Conservation (phyloP, 2,797 vertebrate genomes). For the Coluber constrictor region DNA sequence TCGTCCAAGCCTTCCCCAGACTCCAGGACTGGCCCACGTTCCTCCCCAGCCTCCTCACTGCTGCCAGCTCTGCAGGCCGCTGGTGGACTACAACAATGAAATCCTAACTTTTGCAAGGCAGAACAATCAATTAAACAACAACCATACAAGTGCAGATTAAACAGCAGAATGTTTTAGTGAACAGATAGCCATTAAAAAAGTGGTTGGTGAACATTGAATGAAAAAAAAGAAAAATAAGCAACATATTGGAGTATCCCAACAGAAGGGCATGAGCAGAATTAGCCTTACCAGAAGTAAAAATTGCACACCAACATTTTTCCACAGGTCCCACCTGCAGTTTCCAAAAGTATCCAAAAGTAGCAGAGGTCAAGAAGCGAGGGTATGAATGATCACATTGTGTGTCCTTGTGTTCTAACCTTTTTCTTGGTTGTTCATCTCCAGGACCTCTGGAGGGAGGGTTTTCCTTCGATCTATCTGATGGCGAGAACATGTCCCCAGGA, state of each 20-base stretch:
- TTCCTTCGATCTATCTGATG: slow-evolving; percentile 88
- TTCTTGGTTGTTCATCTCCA: slow-evolving; percentile 42
- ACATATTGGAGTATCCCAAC: background rate
- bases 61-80: too few relatives aligned
- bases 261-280: background rate
- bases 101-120: background rate
- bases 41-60: too few relatives aligned
- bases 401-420: too few relatives aligned
- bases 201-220: background rate
- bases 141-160: background rate
- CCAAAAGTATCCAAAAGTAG: background rate
- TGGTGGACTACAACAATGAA: background rate
- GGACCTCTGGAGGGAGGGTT: slow-evolving; percentile 87
- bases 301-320: background rate
- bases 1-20: too few relatives aligned
- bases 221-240: background rate
- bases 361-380: background rate
- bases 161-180: background rate
- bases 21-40: too few relatives aligned
- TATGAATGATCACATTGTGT: background rate
- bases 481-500: slow-evolving; percentile 81
- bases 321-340: background rate
- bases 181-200: background rate
- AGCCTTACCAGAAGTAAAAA: background rate
- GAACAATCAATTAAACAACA: background rate